Base-by-base conservation (phyloP, 2,888 invertebrate species). In the Eristalinus aeneus region DNA sequence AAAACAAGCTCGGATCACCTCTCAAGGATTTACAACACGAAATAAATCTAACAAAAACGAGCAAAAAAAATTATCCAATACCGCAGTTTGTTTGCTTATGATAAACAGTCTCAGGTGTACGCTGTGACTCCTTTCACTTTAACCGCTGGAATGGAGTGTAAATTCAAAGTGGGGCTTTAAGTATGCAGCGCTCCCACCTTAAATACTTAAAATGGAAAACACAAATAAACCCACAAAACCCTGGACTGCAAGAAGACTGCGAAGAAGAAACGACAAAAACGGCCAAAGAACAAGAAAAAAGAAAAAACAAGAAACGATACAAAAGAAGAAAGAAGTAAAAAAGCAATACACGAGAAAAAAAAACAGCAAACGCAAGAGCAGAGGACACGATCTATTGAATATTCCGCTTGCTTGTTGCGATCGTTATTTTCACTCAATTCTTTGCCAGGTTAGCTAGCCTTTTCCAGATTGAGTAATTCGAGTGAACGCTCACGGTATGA, bases 91-190 rank as follows among this genome's bases (percentile, higher is more conserved):
- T 46, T 46, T 46, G n/a, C 61, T 61, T 39, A 36, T 36, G 46
- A 63, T 36, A 61, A 56, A 56, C 20, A 58, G 69, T 39, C 64
- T 84, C 58, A 74, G 58, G 74, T 80, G 65, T 67, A 67, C 65
- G 67, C 79, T 85, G 80, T 77, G 81, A 77, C 88, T 89, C 89
- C 89, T 89, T 89, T 89, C 89, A 89, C 89, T 89, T 89, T 88
- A 85, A 88, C 86, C 86, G 83, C 75, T 88, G 81, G 89, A 89
- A 89, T 89, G 89, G 88, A 87, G 80, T 87, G 85, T 87, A 87
- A 89, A 88, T 88, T 88, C 89, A 89, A 89, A 89, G 89, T 89
- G 89, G 89, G 89, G 89, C 89, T 89, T 89, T 89, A 89, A 88
- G 89, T 89, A 89, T 89, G 85, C 65, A 76, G 32, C 69, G 82